Conservation (phyloP, 2,888 invertebrate genomes). For the Andrena flavipes region DNA sequence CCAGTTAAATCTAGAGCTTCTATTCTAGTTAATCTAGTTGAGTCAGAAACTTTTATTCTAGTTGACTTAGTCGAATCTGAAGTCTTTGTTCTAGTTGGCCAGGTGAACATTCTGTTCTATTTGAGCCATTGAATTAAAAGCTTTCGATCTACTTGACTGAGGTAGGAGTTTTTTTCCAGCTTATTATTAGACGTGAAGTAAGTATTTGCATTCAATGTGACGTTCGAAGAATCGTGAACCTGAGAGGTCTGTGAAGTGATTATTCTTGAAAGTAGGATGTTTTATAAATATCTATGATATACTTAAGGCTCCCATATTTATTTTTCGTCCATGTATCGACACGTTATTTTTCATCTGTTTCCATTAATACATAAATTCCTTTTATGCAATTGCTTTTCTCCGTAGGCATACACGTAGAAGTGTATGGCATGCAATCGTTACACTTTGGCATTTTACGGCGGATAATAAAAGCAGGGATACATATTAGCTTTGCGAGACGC, state of each 20-base stretch:
- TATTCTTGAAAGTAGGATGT: no score
- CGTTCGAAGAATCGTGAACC: no score
- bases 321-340: no score
- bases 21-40: not conserved
- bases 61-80: not conserved
- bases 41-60: slow-evolving; percentile 3
- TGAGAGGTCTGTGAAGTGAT: no score
- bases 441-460: slow-evolving; percentile 42
- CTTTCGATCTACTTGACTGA: not conserved
- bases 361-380: not conserved
- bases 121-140: not conserved
- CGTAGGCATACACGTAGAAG: not conserved
- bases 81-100: not conserved
- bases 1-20: slow-evolving; percentile 18
- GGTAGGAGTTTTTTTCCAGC: not conserved
- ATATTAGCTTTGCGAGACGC: slow-evolving; percentile 47
- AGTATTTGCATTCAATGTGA: no score
- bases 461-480: slow-evolving; percentile 44
- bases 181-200: no score
- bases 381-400: not conserved
- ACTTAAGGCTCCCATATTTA: no score
- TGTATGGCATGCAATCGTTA: slow-evolving; percentile 40
- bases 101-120: not conserved
- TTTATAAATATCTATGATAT: no score
- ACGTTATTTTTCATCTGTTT: not conserved